Evolutionary conservation across 2,888 invertebrate species (phyloP), one percentile per base, ranked within the genome.

Genomic region (Keiferia lycopersicella): DNA sequence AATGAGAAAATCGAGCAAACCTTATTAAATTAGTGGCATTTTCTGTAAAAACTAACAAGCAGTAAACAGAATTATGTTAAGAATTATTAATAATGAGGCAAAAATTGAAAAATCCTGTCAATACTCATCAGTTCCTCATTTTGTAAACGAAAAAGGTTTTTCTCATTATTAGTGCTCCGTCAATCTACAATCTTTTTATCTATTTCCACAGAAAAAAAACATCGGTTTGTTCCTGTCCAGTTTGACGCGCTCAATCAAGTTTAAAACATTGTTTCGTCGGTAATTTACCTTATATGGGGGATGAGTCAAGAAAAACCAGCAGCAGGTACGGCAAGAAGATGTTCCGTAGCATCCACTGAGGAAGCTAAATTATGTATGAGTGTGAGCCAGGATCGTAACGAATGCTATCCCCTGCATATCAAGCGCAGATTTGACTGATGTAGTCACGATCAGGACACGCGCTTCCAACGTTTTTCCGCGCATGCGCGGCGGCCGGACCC

Each of bases 381-480:
- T 75, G 76, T 74, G 69, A 75, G 73, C 76, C 75, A 75, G 75
- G 73, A 77, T 77, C 78, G 80, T 84, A 85, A 84, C 84, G 84
- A 86, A 83, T 79, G 79, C 77, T 82, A 83, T 82, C 79, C 76
- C 68, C 73, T 79, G 86, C 82, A 87, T 87, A 87, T 86, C 84
- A 81, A 86, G 79, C 76, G 80, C 75, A 83, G 83, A 86, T 87
- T 87, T 86, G 85, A 87, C 86, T 87, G 87, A 87, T 88, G 84
- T 81, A 81, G 86, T 86, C 87, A 87, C 86, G 84, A 85, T 72
- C 75, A 62, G 72, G 77, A 82, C 83, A 83, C 82, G 83, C 81
- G 84, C 83, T 80, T 79, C 77, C 71, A 80, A 78, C 79, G 83
- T 86, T 85, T 86, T 85, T 86, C 83, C 79, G 73, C 75, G 71